Conservation (phyloP, 2,797 vertebrate genomes). For the Heliangelus exortis region DNA sequence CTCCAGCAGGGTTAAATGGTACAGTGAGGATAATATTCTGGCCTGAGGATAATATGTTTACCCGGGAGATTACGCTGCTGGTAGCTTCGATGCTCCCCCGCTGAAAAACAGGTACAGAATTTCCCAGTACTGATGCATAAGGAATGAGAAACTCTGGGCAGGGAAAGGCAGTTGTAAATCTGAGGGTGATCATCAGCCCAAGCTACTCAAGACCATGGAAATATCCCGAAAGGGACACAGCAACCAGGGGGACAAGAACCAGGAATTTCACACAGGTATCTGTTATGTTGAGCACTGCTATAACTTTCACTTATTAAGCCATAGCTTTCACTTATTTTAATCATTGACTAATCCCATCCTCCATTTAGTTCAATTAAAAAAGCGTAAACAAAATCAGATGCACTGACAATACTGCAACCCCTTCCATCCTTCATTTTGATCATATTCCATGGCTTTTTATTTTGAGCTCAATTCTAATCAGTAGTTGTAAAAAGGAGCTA, state of each 20-base stretch:
- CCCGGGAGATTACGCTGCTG: not conserved
- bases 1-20: conserved; percentile 35
- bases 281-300: not conserved
- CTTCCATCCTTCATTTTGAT: conserved; percentile 1
- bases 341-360: not conserved
- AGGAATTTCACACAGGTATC: not conserved
- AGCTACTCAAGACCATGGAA: not conserved
- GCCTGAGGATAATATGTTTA: not conserved
- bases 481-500: not conserved
- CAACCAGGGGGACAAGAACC: not conserved
- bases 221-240: not conserved
- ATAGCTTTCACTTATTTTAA: conserved; percentile 2
- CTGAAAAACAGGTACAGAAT: conserved; percentile 45
- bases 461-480: conserved; percentile 1
- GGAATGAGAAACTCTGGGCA: not conserved
- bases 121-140: not conserved
- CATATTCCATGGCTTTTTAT: conserved; percentile 9
- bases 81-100: not conserved
- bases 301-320: not conserved
- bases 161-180: not conserved
- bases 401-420: not conserved
- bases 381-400: not conserved
- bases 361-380: conserved; percentile 20
- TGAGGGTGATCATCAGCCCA: not conserved
- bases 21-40: not conserved